Conservation (phyloP, 2,113 vertebrate genomes). For the Ameiurus melas region DNA sequence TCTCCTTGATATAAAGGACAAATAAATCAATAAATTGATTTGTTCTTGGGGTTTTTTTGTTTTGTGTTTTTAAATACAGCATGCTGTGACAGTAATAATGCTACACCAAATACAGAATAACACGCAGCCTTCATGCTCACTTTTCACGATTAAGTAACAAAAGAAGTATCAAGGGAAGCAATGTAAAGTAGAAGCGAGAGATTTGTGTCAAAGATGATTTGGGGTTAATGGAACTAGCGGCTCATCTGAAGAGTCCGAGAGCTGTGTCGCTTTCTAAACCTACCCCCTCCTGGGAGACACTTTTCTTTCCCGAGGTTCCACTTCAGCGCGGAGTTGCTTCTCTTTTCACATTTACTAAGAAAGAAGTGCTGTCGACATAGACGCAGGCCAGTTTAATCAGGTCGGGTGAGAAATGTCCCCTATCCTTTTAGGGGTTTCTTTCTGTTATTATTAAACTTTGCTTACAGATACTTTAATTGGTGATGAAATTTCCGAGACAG, state of each 20-base stretch:
- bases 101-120: background rate
- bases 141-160: background rate
- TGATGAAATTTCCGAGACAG: background rate
- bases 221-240: slow-evolving; percentile 35
- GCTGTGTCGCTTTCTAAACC: slow-evolving; percentile 29
- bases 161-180: background rate
- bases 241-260: slow-evolving; percentile 37
- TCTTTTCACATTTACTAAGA: slow-evolving; percentile 11
- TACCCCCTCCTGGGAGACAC: background rate
- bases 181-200: background rate
- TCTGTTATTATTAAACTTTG: background rate
- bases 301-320: slow-evolving; percentile 12
- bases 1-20: no score
- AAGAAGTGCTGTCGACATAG: background rate
- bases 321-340: background rate
- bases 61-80: background rate
- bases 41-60: no score
- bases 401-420: background rate
- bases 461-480: background rate
- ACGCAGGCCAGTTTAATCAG: slow-evolving; percentile 1
- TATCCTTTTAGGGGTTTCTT: background rate
- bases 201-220: slow-evolving; percentile 37
- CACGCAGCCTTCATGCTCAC: background rate
- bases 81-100: background rate
- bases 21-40: background rate